Base-by-base conservation (phyloP, 2,113 vertebrate species). In the Gnathonemus longibarbis region DNA sequence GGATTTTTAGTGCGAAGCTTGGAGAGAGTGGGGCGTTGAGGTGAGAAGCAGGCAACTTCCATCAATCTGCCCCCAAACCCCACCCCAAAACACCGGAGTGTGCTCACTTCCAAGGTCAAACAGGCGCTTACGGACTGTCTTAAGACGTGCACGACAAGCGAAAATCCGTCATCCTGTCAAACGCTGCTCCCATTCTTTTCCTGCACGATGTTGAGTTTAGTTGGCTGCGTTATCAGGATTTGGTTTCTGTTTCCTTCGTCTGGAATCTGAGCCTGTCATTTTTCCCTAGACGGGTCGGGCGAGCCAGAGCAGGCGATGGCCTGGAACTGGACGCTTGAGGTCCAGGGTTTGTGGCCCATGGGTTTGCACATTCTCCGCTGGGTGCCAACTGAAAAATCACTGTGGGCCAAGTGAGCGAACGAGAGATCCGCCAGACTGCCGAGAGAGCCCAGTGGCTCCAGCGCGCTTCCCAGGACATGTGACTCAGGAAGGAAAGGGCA, bases 1-100 rank as follows among this genome's bases (percentile, higher is more conserved):
- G 27, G 21, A 53, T 90, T 93, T 91, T 88, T 87, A 90, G 90
- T 85, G 91, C 88, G 87, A 93, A 92, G 91, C 52, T 89, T 88
- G 85, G 45, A 93, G 42, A 87, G 56, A 90, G 88, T 13, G 19
- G 89, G 52, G 88, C 49, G 70, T 48, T 84, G 50, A 46, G 90
- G 35, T 86, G 89, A 91, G 70, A 89, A 52, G 87, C 86, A 90
- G 88, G 89, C 85, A 87, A 10, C 58, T 58, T 88, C 46, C 88
- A 91, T 92, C 92, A 91, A 90, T 90, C 90, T 91, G 88, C 80
- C 21, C 52, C 39, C 88, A 84, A 83, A 49, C 50, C 56, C 90
- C 95, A 86, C 84, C 84, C 94, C 88, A 74, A 8, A 88, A 39
- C 53, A 24, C 24, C 6, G 2, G 50, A 88, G 27, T 7, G 10